A percentile compares a stretch with the other conserved stretches of the same genome.
Evolutionary conservation across 1,140 invertebrate species (phyloP).

Genomic region (Colletes gigas): DNA sequence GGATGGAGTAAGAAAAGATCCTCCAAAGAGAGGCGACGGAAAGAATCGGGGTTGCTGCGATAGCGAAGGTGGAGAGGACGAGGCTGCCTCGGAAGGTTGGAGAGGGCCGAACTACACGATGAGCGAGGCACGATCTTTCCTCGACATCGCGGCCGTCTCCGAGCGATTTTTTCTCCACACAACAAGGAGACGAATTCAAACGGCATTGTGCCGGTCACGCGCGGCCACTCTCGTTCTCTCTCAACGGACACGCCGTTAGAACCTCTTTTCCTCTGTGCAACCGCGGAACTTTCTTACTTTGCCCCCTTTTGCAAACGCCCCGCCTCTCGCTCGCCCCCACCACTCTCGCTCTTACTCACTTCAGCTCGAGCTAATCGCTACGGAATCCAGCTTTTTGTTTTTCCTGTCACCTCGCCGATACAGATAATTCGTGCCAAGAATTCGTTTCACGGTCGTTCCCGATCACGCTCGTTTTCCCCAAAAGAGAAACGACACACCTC

Average conservation of each 20-base stretch:
- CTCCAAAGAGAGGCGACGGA: slow-evolving; percentile 10
- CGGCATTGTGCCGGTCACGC: slow-evolving; percentile 78
- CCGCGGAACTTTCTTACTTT: neutral
- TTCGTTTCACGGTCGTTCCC: neutral
- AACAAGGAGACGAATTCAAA: slow-evolving; percentile 71
- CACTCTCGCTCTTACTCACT: neutral
- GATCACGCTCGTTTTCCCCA: no score
- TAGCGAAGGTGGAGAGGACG: slow-evolving; percentile 70
- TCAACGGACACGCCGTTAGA: slow-evolving; percentile 48
- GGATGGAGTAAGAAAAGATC: slow-evolving; percentile 34
- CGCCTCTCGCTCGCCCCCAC: neutral
- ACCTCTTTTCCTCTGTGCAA: slow-evolving; percentile 34
- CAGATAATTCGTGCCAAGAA: neutral
- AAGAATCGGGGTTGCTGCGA: slow-evolving; percentile 72
- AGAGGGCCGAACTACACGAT: slow-evolving; percentile 42
- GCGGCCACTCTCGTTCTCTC: slow-evolving; percentile 74
- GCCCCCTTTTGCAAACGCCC: neutral
- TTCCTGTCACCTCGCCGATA: neutral
- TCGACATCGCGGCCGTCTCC: slow-evolving; percentile 40
- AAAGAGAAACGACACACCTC: no score
- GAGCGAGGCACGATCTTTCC: slow-evolving; percentile 54
- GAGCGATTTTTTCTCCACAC: slow-evolving; percentile 29
- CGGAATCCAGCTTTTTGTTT: neutral
- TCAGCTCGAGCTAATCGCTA: neutral
- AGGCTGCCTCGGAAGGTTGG: slow-evolving; percentile 29